Evolutionary conservation across 1,140 invertebrate genomes (phyloP), one percentile per base, ranked within the genome.

Genomic region (Leucophenga varia): DNA sequence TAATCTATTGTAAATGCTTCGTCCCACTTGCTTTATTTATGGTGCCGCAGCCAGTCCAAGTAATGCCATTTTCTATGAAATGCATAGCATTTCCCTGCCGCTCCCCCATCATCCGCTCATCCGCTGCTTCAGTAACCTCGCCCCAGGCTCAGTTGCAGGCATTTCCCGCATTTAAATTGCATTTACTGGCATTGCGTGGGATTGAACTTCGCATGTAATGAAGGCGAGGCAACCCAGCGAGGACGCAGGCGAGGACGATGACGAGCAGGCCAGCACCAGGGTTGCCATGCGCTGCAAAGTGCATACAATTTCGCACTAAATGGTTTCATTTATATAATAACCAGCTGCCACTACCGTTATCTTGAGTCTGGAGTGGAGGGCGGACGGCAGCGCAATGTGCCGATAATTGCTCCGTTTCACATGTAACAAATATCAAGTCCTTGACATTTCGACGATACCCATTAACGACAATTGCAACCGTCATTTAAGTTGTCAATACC

Each of bases 81-180:
- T 54, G 54, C 54, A 59, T 43, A 48, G 21, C 44, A 36, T 35
- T 35, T n/a, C 42, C 28, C 10, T 12, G 13, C 19, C 32, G 5
- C 31, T 13, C 43, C 43, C 21, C 14, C n/a, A n/a, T 16, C 31
- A 3, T 16, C 12, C 17, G 21, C 16, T 42, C 14, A 12, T n/a
- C n/a, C n/a, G 7, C 9, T 30, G 21, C 17, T 31, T 28, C 20
- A 13, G 12, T n/a, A n/a, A 21, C 16, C 40, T 20, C 30, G n/a
- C 16, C 10, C 37, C 44, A 39, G 46, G 42, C 43, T 49, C 31
- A 40, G 22, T 47, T 31, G 51, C 57, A 65, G 49, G 59, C 52
- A 67, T 64, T 64, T 49, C 39, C 49, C 53, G 58, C 55, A 64
- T 65, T 64, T 64, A 64, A 64, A 64, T 64, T 67, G 63, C 63